phyloP scores from a whole-genome alignment of 2,113 vertebrate species.

The Arvicanthis niloticus region DNA sequence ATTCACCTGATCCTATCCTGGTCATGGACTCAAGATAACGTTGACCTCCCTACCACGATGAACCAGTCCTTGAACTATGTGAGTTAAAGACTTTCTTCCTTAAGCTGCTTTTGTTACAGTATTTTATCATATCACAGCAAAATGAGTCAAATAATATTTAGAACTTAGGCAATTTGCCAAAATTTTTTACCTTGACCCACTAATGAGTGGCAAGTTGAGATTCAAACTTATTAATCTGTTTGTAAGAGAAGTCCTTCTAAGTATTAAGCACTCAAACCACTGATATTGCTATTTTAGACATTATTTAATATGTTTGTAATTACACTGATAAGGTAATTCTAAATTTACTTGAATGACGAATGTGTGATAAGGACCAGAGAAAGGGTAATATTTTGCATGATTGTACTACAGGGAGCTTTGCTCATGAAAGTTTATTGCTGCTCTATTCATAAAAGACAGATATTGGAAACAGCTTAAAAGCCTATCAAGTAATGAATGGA shows the following conservation, averaged over 20 bases:
- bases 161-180: neutral
- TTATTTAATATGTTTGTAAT: conserved; percentile 4
- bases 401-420: neutral
- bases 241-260: neutral
- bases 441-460: neutral
- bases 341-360: conserved; percentile 30
- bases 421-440: neutral
- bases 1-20: too few species aligned
- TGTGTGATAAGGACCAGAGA: neutral
- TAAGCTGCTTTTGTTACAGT: neutral
- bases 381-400: neutral
- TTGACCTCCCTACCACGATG: neutral
- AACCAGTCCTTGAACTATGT: neutral
- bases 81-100: neutral
- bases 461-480: neutral
- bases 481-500: neutral
- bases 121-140: neutral
- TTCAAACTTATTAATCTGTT: neutral
- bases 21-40: too few species aligned
- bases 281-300: neutral
- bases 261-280: neutral
- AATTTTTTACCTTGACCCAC: neutral
- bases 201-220: neutral
- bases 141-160: neutral
- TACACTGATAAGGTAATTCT: neutral